These are phyloP conservation scores for Tretioscincus oriximinensis DNA, from an alignment of 2,113 vertebrate species.

Conservation along the genomic window DNA sequence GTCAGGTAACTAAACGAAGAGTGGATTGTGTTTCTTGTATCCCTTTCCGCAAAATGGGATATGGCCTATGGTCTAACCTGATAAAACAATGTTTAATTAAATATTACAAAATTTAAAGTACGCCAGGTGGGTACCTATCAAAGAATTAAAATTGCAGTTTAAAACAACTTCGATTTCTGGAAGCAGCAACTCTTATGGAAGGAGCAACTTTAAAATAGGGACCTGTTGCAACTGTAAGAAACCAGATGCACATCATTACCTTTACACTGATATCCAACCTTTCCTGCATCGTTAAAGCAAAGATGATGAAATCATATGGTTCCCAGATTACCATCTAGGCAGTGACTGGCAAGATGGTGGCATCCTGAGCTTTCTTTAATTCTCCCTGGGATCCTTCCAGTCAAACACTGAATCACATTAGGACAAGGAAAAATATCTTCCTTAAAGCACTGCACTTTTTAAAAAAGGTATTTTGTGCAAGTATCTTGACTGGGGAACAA, in stretches of 20 bases:
- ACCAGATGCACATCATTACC: not conserved
- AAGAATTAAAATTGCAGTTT: not conserved
- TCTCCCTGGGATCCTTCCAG: not conserved
- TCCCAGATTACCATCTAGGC: not conserved
- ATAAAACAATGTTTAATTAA: not conserved
- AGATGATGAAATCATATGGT: not conserved
- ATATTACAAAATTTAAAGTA: not conserved
- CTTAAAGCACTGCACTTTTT: not conserved
- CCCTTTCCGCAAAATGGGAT: not conserved
- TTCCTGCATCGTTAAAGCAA: not conserved
- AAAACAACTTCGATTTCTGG: not conserved
- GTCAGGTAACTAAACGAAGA: slow-evolving; percentile 73
- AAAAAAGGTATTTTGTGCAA: not conserved
- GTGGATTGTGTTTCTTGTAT: not conserved
- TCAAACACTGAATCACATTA: not conserved
- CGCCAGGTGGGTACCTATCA: not conserved
- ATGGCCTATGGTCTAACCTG: not conserved
- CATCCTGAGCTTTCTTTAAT: not conserved
- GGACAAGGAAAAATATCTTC: not conserved
- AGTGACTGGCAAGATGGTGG: not conserved
- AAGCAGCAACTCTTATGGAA: not conserved
- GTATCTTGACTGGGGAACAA: not conserved
- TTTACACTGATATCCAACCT: not conserved
- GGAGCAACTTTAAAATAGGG: not conserved
- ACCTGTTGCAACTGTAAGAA: not conserved